Evolutionary conservation across 2,113 vertebrate genomes (phyloP).

Genomic region (Baryphthengus martii): DNA sequence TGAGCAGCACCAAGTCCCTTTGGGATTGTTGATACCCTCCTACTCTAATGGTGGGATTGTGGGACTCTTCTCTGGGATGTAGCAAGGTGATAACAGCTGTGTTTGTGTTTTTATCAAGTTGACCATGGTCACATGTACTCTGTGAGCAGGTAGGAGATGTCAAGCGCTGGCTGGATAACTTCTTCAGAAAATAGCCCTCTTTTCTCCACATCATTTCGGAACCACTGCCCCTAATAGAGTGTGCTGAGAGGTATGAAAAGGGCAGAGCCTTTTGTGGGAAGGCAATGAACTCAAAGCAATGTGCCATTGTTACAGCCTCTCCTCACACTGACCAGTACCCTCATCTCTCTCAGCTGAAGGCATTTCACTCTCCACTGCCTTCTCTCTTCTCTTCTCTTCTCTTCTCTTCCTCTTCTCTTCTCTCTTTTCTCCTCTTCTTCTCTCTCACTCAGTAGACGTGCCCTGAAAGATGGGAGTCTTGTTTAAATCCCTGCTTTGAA

Average conservation of each 20-base stretch:
- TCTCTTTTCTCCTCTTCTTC: too few relatives aligned
- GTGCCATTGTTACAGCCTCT: background rate
- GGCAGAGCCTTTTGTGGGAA: background rate
- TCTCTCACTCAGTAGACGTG: background rate
- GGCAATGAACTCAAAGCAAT: background rate
- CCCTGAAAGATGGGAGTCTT: background rate
- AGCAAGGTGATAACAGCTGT: background rate
- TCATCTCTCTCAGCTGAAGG: background rate
- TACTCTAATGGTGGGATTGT: background rate
- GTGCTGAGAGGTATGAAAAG: background rate
- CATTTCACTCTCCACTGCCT: background rate
- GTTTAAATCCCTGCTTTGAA: background rate
- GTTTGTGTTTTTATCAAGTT: background rate
- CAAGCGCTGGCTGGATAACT: background rate
- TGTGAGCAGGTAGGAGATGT: background rate
- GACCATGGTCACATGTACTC: background rate
- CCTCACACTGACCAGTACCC: background rate
- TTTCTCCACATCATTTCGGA: background rate
- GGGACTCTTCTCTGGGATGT: background rate
- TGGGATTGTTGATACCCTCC: accelerated
- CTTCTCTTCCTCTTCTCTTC: too few relatives aligned
- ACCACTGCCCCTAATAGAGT: background rate
- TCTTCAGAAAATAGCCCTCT: background rate
- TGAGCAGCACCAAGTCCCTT: background rate
- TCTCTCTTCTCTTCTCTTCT: too few relatives aligned